Evolutionary conservation across 1,140 invertebrate species (phyloP).

Genomic region (Zaprionus ornatus): DNA sequence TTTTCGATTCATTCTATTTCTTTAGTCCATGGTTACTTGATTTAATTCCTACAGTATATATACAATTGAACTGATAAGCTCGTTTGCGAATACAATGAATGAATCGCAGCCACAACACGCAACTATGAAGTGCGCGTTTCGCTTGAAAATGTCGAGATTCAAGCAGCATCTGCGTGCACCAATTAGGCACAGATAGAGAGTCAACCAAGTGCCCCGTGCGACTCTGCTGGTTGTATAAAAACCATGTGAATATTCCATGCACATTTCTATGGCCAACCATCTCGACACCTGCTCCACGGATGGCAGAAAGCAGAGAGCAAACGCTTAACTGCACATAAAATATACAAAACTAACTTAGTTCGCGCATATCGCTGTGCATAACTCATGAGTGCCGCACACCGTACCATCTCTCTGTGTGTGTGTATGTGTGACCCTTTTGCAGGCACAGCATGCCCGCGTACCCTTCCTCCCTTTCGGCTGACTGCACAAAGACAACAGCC

Average conservation of each 20-base stretch:
- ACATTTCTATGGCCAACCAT: conserved; percentile 5
- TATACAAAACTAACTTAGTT: conserved; percentile 75
- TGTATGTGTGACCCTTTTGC: not conserved
- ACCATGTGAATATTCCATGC: conserved; percentile 3
- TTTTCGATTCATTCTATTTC: not conserved
- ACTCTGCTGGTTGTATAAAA: not conserved
- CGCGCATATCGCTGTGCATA: conserved; percentile 65
- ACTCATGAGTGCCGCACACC: conserved; percentile 43
- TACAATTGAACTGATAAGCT: not conserved
- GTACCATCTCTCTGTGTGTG: not conserved
- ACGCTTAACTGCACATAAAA: conserved; percentile 77
- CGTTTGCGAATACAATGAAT: not conserved
- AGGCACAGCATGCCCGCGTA: not conserved
- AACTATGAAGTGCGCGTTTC: not conserved
- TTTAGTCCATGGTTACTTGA: no score
- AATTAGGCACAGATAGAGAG: not conserved
- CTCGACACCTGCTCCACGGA: conserved; percentile 16
- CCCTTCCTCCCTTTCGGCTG: conserved; percentile 25
- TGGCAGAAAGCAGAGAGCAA: conserved; percentile 51
- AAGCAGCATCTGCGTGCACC: conserved; percentile 1
- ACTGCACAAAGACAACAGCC: conserved; percentile 68
- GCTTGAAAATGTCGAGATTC: not conserved
- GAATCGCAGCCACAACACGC: not conserved
- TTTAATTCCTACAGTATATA: not conserved
- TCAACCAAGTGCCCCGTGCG: not conserved